These are phyloP conservation scores for Microtus oregoni DNA, from an alignment of 2,113 vertebrate genomes.

Conservation along the genomic window DNA sequence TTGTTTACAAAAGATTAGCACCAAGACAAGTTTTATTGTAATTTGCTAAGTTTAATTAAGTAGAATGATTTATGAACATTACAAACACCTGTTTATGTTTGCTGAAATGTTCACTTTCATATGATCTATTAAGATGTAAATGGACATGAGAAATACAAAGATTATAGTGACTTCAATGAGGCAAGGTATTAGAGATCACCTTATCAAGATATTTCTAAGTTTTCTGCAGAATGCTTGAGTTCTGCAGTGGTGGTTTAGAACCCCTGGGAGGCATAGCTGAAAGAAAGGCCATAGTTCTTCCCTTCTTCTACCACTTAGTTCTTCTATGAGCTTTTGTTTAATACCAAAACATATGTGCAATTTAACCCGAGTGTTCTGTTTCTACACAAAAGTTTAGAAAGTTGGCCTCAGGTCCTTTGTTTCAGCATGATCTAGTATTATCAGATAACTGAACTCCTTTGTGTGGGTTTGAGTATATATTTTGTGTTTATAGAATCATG, in stretches of 20 bases:
- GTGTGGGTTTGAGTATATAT: not conserved
- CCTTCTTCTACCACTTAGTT: not conserved
- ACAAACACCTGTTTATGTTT: not conserved
- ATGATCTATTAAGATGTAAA: not conserved
- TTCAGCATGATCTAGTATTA: not conserved
- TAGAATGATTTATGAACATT: not conserved
- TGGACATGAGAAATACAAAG: not conserved
- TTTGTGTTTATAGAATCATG: not conserved
- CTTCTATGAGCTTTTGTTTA: not conserved
- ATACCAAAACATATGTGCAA: not conserved
- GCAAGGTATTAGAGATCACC: not conserved
- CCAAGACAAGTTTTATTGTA: slow-evolving; percentile 2
- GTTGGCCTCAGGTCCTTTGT: not conserved
- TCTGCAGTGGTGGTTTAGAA: not conserved
- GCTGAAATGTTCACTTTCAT: not conserved
- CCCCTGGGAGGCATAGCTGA: not conserved
- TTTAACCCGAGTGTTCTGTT: not conserved
- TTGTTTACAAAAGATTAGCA: not conserved
- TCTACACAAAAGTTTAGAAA: too few species aligned
- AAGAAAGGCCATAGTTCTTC: not conserved
- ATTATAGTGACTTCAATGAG: not conserved
- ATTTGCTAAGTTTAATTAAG: not conserved
- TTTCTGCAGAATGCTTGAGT: not conserved
- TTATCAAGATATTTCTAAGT: not conserved
- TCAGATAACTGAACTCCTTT: not conserved